Base-by-base conservation (phyloP, 2,797 vertebrate species). In the Ctenopoma multispine region DNA sequence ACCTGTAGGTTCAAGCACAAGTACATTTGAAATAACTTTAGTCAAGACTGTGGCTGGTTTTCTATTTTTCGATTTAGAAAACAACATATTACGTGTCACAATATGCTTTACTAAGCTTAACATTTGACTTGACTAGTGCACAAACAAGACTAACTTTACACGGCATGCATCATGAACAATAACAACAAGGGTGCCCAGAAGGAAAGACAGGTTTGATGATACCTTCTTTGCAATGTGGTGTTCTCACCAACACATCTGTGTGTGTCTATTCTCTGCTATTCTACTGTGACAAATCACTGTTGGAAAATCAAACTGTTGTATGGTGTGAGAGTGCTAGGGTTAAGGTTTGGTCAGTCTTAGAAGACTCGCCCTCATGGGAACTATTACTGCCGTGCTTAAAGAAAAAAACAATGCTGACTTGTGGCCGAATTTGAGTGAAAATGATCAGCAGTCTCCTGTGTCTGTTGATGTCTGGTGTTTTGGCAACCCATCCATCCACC, bases 1-100 rank as follows among this genome's bases (percentile, higher is more conserved):
- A 54, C 71, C 83, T 70, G 78, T 83, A 80, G 82, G 87, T 80
- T 82, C 49, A 14, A 8, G 64, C 75, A 59, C 83, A 85, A 84
- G 1, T 7, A 31, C 29, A 31, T 31, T 75, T 85, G 81, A 75
- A 79, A 71, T 68, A 73, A 75, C 69, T 83, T 15, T 27, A n/a
- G 63, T 48, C 36, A 13, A 55, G 40, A 10, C 34, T 66, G 62
- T 11, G 36, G 13, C 47, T 46, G 46, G 55, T 66, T 65, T 50
- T 61, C 31, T 3, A 44, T 73, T 73, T n/a, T n/a, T n/a, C n/a
- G n/a, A n/a, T n/a, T 49, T 67, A 36, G 51, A 63, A 64, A 66
- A 36, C 24, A 29, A 36, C 23, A 38, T 20, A 44, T 50, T 5
- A 51, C n/a, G 20, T 54, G 20, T 53, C 13, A 48, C 24, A 24